Conservation (phyloP, 2,888 invertebrate genomes). For the Rhagophthalmus giganteus region DNA sequence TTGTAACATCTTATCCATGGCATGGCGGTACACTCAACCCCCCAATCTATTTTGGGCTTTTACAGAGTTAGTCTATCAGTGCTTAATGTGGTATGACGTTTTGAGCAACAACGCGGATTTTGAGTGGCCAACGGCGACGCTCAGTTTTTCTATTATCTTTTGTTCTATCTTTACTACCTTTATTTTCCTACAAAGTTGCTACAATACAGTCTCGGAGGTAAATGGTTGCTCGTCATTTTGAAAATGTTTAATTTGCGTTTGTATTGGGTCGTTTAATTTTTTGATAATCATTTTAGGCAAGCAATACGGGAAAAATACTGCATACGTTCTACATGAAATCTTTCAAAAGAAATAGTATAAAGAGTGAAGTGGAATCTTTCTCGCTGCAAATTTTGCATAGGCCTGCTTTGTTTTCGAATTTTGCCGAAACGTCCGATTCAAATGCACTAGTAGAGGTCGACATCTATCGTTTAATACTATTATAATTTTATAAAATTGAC, state of each 20-base stretch:
- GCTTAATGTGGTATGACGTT: constrained; percentile 6
- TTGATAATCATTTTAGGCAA: neutral
- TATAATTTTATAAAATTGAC: neutral
- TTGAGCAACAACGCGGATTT: neutral
- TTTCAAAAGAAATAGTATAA: neutral
- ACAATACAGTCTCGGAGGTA: neutral
- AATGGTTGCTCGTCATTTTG: no score
- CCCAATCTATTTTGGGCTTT: constrained; percentile 3
- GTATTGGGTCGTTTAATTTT: neutral
- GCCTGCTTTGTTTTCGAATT: neutral
- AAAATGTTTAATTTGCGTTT: neutral
- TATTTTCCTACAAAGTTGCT: constrained; percentile 2
- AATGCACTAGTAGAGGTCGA: neutral
- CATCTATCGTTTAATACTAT: neutral
- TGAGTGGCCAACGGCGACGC: neutral
- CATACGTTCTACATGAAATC: constrained; percentile 2
- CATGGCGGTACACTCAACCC: constrained; percentile 1
- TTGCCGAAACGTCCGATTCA: neutral
- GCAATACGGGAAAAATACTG: neutral
- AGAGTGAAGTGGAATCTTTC: constrained; percentile 2
- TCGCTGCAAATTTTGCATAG: constrained; percentile 1
- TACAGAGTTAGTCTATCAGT: constrained; percentile 2
- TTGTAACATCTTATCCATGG: neutral
- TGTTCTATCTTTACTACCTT: constrained; percentile 1
- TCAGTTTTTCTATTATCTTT: neutral